Conservation (phyloP, 2,797 vertebrate genomes). For the Poecilia gillii region DNA sequence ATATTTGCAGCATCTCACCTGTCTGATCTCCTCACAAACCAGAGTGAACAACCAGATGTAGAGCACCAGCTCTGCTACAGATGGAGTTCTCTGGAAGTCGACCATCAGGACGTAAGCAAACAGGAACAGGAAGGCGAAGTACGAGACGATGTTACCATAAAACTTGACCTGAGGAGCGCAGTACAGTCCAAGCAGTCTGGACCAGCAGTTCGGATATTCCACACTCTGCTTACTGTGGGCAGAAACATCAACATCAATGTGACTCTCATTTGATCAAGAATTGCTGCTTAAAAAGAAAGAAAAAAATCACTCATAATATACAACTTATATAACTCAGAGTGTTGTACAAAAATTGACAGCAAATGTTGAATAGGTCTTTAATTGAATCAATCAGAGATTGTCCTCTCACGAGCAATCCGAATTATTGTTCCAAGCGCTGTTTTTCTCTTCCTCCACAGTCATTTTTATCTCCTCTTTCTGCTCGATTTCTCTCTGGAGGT, state of each 20-base stretch:
- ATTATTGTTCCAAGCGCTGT: constrained; percentile 41
- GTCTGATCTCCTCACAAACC: constrained; percentile 92
- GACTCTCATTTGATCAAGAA: background rate
- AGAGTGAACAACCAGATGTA: constrained; percentile 93
- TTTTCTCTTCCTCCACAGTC: constrained; percentile 59
- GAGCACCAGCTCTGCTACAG: constrained; percentile 84
- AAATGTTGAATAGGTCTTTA: background rate
- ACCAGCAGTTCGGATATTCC: constrained; percentile 65
- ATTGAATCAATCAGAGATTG: background rate
- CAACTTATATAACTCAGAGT: too few species aligned
- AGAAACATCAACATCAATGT: background rate
- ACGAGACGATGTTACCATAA: constrained; percentile 90
- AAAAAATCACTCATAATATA: too few species aligned
- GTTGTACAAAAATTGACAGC: too few species aligned
- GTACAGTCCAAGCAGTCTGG: constrained; percentile 66
- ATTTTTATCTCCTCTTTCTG: constrained; percentile 63
- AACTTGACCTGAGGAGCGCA: constrained; percentile 85
- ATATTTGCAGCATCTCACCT: constrained; percentile 79
- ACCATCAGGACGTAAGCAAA: constrained; percentile 92
- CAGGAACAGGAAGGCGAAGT: constrained; percentile 92
- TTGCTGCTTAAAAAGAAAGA: too few species aligned
- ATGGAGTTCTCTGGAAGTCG: constrained; percentile 89
- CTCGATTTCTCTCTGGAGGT: constrained; percentile 69
- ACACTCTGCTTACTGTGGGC: constrained; percentile 39
- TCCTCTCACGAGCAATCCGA: constrained; percentile 53